Evolutionary conservation across 53 echinoderm and acorn worm species (phyloP).

Genomic region (Patiria pectinifera): DNA sequence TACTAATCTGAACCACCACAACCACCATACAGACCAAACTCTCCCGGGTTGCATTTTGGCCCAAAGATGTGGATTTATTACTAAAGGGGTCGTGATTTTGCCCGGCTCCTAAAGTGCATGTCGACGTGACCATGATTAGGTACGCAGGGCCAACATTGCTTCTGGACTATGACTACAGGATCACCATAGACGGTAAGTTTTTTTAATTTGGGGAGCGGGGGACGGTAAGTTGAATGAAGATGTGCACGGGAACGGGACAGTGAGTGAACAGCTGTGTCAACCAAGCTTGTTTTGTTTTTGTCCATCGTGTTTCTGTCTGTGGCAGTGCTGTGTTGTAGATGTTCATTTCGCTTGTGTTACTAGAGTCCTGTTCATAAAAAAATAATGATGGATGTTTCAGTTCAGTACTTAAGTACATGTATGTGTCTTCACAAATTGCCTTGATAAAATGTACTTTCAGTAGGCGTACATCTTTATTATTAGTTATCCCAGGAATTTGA

Average conservation of each 20-base stretch:
- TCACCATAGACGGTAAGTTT: slow-evolving; percentile 42
- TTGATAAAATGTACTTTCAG: too few relatives aligned
- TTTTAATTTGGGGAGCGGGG: slow-evolving; percentile 24
- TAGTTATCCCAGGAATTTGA: too few relatives aligned
- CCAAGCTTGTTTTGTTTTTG: background rate
- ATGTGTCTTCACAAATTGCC: too few relatives aligned
- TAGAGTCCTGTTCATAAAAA: background rate
- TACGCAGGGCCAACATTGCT: slow-evolving; percentile 76
- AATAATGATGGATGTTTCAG: background rate
- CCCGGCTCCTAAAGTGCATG: slow-evolving; percentile 39
- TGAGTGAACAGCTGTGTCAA: slow-evolving; percentile 12
- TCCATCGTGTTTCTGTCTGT: background rate
- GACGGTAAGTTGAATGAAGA: slow-evolving; percentile 66
- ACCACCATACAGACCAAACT: too few relatives aligned
- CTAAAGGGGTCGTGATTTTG: background rate
- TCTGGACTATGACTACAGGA: slow-evolving; percentile 77
- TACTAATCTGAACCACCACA: background rate
- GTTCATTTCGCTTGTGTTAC: background rate
- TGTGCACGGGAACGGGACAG: background rate
- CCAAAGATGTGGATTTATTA: slow-evolving; percentile 22
- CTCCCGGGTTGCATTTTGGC: background rate
- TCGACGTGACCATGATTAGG: slow-evolving; percentile 65
- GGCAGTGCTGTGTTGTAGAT: background rate
- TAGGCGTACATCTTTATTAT: too few relatives aligned
- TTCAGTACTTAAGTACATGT: background rate